Base-by-base conservation (phyloP, 2,888 invertebrate species). In the Lobophora halterata region DNA sequence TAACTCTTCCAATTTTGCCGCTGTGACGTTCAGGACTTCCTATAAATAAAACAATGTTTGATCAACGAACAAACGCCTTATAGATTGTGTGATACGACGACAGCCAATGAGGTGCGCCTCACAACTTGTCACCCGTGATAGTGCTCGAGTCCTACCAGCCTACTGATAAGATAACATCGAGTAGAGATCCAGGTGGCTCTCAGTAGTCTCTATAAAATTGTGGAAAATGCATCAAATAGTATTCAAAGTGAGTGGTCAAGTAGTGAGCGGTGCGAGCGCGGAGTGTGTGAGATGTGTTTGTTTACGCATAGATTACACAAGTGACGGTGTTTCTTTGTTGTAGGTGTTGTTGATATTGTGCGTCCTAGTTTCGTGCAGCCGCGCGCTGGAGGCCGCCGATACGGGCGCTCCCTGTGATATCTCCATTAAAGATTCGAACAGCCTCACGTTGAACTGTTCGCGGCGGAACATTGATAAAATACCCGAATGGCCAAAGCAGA, bases 1-100 rank as follows among this genome's bases (percentile, higher is more conserved):
- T 58, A 90, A 82, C 61, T 89, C 89, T 51, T 91, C 90, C 58
- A 91, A 71, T 61, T 90, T 89, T 50, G 79, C 79, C 55, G 89
- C 87, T 49, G 91, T 89, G 62, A 89, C 87, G 52, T 81, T 80
- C 61, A 90, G 73, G 65, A 89, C 86, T 65, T 91, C 91, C 90
- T 90, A 75, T 74, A 88, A 79, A 68, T 62, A 72, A 71, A 34
- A 61, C 58, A 69, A 60, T 65, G 63, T 73, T 71, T 75, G 61
- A 66, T 34, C 34, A 34, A 65, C 67, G 71, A 72, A 65, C 61
- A 54, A 50, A 60, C 40, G 58, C 52, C 58, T 60, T 65, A 64
- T 72, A 69, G 71, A 65, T 65, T 63, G 62, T 60, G 67, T 55
- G 79, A 83, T 81, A 82, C 71, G 67, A 67, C 65, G 65, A 69